phyloP scores from a whole-genome alignment of 2,113 vertebrate species.

The Lophotis ruficrista region DNA sequence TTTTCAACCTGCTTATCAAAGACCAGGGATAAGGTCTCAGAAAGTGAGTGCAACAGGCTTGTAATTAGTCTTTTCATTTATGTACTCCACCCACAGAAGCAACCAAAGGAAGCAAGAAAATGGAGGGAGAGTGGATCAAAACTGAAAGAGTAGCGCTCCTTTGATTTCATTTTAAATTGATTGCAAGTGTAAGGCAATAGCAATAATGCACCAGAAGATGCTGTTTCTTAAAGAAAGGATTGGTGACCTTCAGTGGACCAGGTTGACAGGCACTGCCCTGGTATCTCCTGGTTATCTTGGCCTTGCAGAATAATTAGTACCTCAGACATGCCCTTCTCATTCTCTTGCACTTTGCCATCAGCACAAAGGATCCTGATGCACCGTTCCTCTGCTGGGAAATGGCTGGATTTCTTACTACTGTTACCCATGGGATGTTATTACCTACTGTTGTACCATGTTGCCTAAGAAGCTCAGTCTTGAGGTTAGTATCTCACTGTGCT shows the following conservation, averaged over 20 bases:
- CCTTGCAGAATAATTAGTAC: not conserved
- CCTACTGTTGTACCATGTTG: not conserved
- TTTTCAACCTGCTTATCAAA: not conserved
- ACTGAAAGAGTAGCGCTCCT: not conserved
- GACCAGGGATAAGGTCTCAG: not conserved
- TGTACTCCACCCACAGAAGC: not conserved
- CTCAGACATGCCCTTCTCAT: not conserved
- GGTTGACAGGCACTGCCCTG: not conserved
- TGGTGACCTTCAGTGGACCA: not conserved
- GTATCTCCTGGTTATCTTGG: not conserved
- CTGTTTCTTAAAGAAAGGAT: not conserved
- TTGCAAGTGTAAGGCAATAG: not conserved
- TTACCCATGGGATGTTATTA: not conserved
- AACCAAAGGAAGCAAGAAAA: not conserved
- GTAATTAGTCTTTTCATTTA: not conserved
- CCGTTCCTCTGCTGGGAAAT: not conserved
- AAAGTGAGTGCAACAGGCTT: not conserved
- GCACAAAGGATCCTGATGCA: not conserved
- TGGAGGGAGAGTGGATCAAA: not conserved
- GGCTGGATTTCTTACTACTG: not conserved
- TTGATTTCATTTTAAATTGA: not conserved
- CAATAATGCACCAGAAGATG: not conserved
- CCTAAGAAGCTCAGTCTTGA: not conserved
- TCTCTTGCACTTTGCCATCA: not conserved
- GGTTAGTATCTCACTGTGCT: not conserved